Evolutionary conservation across 1,140 invertebrate species (phyloP).

Genomic region (Hestina assimilis): DNA sequence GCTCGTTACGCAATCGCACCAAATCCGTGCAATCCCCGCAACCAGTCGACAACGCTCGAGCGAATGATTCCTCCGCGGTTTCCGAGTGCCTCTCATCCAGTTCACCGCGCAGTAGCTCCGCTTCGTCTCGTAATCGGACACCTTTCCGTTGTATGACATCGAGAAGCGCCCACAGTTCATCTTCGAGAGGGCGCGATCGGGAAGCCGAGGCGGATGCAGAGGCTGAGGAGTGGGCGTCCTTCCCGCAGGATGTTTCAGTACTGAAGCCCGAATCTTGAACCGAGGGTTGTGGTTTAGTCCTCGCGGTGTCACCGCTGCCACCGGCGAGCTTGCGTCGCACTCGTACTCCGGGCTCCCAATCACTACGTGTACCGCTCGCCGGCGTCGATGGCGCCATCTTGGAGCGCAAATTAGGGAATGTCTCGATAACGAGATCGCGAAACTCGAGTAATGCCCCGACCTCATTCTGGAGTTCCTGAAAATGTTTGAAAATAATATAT

Average conservation of each 20-base stretch:
- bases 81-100: constrained; percentile 69
- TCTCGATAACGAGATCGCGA: constrained; percentile 93
- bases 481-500: not conserved
- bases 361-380: constrained; percentile 71
- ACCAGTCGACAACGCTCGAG: constrained; percentile 63
- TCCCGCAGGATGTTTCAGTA: constrained; percentile 88
- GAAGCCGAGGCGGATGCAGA: constrained; percentile 66
- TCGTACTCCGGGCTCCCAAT: constrained; percentile 89
- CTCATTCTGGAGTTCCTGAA: constrained; percentile 92
- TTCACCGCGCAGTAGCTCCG: constrained; percentile 68
- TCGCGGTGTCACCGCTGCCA: constrained; percentile 79
- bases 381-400: constrained; percentile 82
- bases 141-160: constrained; percentile 91
- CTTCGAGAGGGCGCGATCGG: constrained; percentile 79
- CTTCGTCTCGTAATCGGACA: constrained; percentile 85
- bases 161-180: constrained; percentile 90
- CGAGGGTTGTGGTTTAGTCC: constrained; percentile 83
- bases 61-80: constrained; percentile 75
- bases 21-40: constrained; percentile 71
- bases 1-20: constrained; percentile 81
- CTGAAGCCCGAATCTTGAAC: constrained; percentile 92
- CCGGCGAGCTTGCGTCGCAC: constrained; percentile 83
- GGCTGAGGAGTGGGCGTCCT: constrained; percentile 83
- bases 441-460: constrained; percentile 93
- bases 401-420: constrained; percentile 91